Percentiles rank a stretch among this genome's conserved stretches.
Evolutionary conservation across 92 coral and sea anemone species (phyloP).

Genomic region (Bergia sp.): DNA sequence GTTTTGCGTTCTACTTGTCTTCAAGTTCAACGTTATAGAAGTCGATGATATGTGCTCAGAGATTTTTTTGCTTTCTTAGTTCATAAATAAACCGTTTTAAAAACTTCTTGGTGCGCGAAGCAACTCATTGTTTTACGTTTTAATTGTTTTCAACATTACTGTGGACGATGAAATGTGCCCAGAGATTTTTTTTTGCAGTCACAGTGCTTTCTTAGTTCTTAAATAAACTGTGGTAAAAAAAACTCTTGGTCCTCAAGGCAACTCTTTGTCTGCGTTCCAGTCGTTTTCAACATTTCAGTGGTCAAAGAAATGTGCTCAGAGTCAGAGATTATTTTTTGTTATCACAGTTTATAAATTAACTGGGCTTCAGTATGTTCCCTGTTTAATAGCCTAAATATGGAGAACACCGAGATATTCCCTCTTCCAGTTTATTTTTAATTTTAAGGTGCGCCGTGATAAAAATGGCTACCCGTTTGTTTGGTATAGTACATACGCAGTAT

Average conservation of each 20-base stretch:
- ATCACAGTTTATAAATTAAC: neutral
- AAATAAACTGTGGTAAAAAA: neutral
- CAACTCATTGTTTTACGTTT: neutral
- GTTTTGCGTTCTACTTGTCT: neutral
- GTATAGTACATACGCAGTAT: neutral
- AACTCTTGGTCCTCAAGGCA: too few relatives aligned
- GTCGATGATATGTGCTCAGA: conserved; percentile 6
- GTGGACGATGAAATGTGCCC: conserved; percentile 12
- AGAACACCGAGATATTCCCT: neutral
- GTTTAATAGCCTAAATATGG: neutral
- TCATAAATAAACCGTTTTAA: neutral
- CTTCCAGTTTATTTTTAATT: conserved; percentile 2
- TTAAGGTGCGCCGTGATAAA: neutral
- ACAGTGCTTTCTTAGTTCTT: conserved; percentile 5
- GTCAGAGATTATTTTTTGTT: too few relatives aligned
- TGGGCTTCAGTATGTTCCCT: neutral
- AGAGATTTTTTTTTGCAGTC: neutral
- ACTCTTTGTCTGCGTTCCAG: too few relatives aligned
- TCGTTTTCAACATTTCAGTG: too few relatives aligned
- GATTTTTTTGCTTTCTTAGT: neutral
- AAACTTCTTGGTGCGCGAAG: neutral
- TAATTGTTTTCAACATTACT: neutral
- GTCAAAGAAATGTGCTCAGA: too few relatives aligned
- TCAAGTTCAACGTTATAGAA: neutral
- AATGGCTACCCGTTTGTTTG: neutral